A percentile compares a stretch with the other conserved stretches of the same genome.
These are phyloP conservation scores for Tyrannus savana DNA, from an alignment of 2,113 vertebrate genomes.

Conservation along the genomic window DNA sequence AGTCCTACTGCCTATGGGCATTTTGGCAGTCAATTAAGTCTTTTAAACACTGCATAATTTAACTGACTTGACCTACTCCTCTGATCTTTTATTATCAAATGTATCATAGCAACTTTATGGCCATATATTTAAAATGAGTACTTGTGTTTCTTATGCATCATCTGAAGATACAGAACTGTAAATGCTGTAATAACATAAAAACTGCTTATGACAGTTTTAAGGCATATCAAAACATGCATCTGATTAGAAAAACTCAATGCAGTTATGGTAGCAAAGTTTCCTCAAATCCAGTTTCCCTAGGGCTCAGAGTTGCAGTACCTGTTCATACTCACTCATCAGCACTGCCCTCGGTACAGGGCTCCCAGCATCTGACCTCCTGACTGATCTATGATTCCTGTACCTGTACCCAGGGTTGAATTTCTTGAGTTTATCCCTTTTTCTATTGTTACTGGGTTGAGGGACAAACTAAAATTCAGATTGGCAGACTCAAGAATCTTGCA, in stretches of 20 bases:
- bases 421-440: background rate
- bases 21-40: background rate
- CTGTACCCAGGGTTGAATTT: background rate
- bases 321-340: background rate
- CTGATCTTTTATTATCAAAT: constrained; percentile 9
- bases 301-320: background rate
- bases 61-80: background rate
- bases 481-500: background rate
- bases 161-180: background rate
- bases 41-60: constrained; percentile 31
- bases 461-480: background rate
- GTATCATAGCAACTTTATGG: background rate
- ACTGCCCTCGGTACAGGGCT: accelerated
- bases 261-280: background rate
- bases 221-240: background rate
- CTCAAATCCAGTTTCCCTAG: background rate
- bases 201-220: background rate
- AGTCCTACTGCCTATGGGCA: background rate
- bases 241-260: background rate
- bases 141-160: background rate
- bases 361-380: background rate
- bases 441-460: background rate
- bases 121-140: background rate
- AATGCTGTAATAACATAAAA: background rate
- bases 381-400: accelerated